Evolutionary conservation across 2,797 vertebrate genomes (phyloP).

Genomic region (Meriones psammophilus): DNA sequence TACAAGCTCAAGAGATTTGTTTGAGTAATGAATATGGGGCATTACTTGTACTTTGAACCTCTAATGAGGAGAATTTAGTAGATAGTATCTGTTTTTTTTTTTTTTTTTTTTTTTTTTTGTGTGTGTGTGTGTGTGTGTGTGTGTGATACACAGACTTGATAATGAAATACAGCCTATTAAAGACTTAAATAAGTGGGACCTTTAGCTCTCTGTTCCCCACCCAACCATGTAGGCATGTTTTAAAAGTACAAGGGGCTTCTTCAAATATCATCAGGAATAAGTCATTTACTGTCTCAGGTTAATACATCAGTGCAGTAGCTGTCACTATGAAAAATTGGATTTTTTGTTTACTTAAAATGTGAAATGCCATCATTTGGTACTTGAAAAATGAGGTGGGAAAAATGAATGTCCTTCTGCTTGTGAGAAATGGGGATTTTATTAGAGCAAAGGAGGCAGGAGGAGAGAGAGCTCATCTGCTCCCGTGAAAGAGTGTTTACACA

Average conservation of each 20-base stretch:
- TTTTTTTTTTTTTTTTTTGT: not conserved
- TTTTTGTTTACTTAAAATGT: constrained; percentile 89
- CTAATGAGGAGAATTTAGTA: constrained; percentile 70
- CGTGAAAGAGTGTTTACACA: constrained; percentile 70
- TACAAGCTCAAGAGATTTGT: constrained; percentile 36
- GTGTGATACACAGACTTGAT: constrained; percentile 54
- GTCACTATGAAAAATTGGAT: constrained; percentile 88
- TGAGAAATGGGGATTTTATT: constrained; percentile 86
- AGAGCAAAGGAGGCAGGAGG: constrained; percentile 77
- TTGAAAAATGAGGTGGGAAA: constrained; percentile 87
- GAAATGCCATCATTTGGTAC: constrained; percentile 85
- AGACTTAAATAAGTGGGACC: constrained; percentile 68
- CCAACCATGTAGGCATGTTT: constrained; percentile 81
- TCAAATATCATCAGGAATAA: constrained; percentile 84
- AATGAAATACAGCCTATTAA: constrained; percentile 73
- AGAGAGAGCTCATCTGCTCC: constrained; percentile 53
- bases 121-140: not conserved
- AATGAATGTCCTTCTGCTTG: constrained; percentile 78
- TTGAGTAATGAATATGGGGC: not conserved
- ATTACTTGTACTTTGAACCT: constrained; percentile 48
- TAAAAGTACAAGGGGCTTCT: constrained; percentile 81
- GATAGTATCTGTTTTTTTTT: constrained; percentile 40
- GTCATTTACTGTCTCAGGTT: constrained; percentile 84
- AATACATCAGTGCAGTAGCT: constrained; percentile 85
- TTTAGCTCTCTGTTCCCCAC: constrained; percentile 78